Conservation (phyloP, 2,113 vertebrate genomes). For the Xerus inauris region DNA sequence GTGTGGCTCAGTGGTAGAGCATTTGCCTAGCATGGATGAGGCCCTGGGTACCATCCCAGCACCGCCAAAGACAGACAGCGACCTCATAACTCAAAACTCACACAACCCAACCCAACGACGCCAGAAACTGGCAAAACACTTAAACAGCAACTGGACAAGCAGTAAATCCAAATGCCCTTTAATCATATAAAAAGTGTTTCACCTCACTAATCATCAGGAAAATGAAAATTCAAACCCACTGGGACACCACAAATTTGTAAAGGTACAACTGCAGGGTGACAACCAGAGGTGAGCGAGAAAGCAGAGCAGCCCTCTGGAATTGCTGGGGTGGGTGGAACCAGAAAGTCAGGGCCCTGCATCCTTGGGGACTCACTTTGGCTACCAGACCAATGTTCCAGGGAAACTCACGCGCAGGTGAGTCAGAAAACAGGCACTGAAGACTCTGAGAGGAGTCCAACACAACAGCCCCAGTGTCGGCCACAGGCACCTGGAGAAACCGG, state of each 20-base stretch:
- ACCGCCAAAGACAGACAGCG: neutral
- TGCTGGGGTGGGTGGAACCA: neutral
- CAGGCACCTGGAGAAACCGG: neutral
- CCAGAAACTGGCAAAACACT: neutral
- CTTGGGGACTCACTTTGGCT: too few species aligned
- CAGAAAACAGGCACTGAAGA: too few species aligned
- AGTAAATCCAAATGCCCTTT: neutral
- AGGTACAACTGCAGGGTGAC: rapidly evolving
- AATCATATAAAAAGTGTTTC: neutral
- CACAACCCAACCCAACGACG: neutral
- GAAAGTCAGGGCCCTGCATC: neutral
- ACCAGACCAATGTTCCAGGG: neutral
- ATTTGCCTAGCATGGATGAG: too few species aligned
- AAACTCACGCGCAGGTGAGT: rapidly evolving
- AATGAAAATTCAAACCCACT: neutral
- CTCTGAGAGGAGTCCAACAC: too few species aligned
- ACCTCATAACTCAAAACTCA: neutral
- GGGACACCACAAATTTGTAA: neutral
- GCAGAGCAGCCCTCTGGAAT: neutral
- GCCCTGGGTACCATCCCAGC: too few species aligned
- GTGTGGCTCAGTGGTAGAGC: too few species aligned
- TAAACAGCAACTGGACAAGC: neutral
- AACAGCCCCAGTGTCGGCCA: too few species aligned
- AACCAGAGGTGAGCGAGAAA: neutral
- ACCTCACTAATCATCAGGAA: neutral